Evolutionary conservation across 2,797 vertebrate genomes (phyloP), one percentile per base, ranked within the genome.

Genomic region (Sebastes oblongus): DNA sequence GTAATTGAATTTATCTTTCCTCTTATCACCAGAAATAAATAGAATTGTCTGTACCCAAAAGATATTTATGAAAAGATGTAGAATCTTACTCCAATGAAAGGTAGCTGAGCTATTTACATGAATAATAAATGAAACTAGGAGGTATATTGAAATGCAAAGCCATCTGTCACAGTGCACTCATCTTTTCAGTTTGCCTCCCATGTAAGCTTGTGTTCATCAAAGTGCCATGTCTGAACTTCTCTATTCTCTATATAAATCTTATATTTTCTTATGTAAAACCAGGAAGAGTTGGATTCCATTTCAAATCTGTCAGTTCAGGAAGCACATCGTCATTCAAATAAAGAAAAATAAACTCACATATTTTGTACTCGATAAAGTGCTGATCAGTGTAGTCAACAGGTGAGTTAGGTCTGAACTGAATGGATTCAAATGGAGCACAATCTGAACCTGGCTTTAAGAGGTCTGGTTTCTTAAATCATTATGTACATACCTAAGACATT

Each of bases 111-210:
- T 25, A 22, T 25, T 55, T 12, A 2, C 52, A 80, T 73, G 24
- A 80, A 69, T 69, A 68, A 75, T 42, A 29, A 39, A 67, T 66
- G 14, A 25, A 72, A 64, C 36, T 58, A 32, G 20, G 0, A 66
- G 18, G 30, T 54, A 72, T 9, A 61, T 18, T 72, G 32, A 12
- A 42, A 78, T 18, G 36, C 56, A 29, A 34, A 30, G 54, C 75
- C 67, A 29, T 66, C 75, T 72, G 70, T 78, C 46, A 11, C 13
- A 11, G 34, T 4, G 58, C 77, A 34, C 24, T n/a, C 60, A 20
- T 55, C 34, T 81, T 88, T 72, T 76, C 3, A 66, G 78, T 85
- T 90, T 66, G 73, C 65, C 24, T 30, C 80, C 77, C 56, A 46
- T 75, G 50, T 55, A n/a, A 58, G 22, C 36, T 27, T 1, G 4